Base-by-base conservation (phyloP, 2,888 invertebrate genomes). In the Malthinus flaveolus region DNA sequence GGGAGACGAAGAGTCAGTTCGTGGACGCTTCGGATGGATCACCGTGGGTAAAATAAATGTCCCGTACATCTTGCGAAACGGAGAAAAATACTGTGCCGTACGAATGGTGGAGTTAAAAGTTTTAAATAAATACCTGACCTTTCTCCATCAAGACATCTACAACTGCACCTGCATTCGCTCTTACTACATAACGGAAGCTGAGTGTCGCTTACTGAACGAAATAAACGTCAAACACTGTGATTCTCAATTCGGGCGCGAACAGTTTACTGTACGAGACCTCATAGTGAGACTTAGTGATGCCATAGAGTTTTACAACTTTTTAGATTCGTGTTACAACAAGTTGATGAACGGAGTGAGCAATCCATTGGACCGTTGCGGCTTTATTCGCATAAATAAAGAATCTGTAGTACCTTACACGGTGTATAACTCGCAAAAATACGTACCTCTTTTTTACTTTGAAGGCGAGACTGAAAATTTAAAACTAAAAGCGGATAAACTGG, bases 221-320 rank as follows among this genome's bases (percentile, higher is more conserved):
- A 95, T 97, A 68, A 97, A 97, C 79, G 84, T 87, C 64, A 90
- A 90, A 76, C 97, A 97, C 75, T 95, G 95, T 80, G 95, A 95
- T 71, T 87, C 86, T 59, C 90, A 92, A 75, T 97, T 91, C 77
- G 96, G 96, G 1, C 85, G 91, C 49, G 93, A 95, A 64, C 85
- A 87, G 13, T 97, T 96, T 75, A 90, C 92, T 0, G 86, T 87
- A 58, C 91, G 93, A 75, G 97, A 97, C 81, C 82, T 95, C 66
- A 93, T 97, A 11, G 96, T 97, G 48, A 84, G 92, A 50, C 80
- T 96, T 31, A 85, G 86, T 42, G 97, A 97, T 77, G 94, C 95
- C 44, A 87, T 89, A 68, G 93, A 93, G 74, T 93, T 97, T 79
- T 93, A 93, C 77, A 89, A 90, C 65, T 95, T 95, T 80, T 81